phyloP scores from a whole-genome alignment of 2,797 vertebrate species.

The Pteropus rufus region DNA sequence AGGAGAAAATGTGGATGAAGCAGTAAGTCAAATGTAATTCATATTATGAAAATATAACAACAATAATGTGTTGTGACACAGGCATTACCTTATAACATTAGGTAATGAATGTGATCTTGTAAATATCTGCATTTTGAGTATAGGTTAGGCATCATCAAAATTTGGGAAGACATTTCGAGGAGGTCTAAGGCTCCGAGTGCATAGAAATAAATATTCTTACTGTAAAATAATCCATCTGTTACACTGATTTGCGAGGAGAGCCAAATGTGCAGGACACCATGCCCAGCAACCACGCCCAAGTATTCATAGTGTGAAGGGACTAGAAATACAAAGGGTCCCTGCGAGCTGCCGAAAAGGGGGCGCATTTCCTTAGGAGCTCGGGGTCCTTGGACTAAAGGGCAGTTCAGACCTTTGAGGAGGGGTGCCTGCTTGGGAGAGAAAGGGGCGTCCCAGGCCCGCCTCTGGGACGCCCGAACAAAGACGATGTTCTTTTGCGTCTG shows the following conservation, averaged over 20 bases:
- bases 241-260: neutral
- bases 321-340: neutral
- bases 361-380: neutral
- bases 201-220: neutral
- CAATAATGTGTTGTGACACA: neutral
- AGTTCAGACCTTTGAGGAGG: neutral
- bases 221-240: neutral
- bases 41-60: neutral
- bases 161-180: neutral
- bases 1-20: neutral
- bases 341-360: rapidly evolving
- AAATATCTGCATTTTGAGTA: neutral
- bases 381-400: no score
- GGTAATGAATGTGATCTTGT: neutral
- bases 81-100: neutral
- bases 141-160: neutral
- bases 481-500: neutral
- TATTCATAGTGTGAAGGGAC: no score
- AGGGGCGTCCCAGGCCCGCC: neutral
- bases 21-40: neutral
- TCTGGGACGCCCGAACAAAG: neutral
- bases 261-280: rapidly evolving
- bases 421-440: rapidly evolving
- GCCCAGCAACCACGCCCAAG: neutral
- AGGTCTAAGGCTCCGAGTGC: neutral